Evolutionary conservation across 2,113 vertebrate genomes (phyloP).

Genomic region (Nanger granti): DNA sequence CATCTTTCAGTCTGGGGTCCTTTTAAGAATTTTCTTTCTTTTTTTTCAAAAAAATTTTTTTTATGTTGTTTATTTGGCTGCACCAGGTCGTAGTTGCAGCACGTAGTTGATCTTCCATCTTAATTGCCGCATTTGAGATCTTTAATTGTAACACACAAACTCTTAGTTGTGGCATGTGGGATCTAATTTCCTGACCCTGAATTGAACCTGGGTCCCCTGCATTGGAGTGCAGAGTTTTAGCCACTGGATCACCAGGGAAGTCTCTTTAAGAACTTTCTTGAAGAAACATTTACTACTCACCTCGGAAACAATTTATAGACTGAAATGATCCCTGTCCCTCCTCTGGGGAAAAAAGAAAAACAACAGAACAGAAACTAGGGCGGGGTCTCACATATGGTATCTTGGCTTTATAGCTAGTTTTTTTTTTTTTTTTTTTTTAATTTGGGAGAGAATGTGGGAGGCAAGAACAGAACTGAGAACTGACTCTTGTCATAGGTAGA

Average conservation of each 20-base stretch:
- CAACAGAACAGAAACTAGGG: background rate
- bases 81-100: background rate
- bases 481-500: background rate
- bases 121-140: background rate
- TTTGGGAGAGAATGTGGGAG: background rate
- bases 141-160: background rate
- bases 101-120: background rate
- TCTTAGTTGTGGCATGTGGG: background rate
- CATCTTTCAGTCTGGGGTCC: background rate
- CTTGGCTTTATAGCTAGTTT: background rate
- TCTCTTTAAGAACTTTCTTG: background rate
- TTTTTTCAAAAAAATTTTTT: background rate
- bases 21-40: background rate
- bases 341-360: background rate
- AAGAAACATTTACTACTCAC: background rate
- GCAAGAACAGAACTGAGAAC: background rate
- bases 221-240: background rate
- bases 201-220: background rate
- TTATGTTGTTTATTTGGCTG: background rate
- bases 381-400: background rate
- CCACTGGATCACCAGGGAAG: background rate
- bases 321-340: background rate
- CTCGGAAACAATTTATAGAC: background rate
- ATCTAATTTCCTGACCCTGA: background rate
- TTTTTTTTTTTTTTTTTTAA: background rate